Percentiles rank a stretch among this genome's conserved stretches.
phyloP scores from a whole-genome alignment of 2,888 invertebrate genomes.

The Bimastos eiseni region DNA sequence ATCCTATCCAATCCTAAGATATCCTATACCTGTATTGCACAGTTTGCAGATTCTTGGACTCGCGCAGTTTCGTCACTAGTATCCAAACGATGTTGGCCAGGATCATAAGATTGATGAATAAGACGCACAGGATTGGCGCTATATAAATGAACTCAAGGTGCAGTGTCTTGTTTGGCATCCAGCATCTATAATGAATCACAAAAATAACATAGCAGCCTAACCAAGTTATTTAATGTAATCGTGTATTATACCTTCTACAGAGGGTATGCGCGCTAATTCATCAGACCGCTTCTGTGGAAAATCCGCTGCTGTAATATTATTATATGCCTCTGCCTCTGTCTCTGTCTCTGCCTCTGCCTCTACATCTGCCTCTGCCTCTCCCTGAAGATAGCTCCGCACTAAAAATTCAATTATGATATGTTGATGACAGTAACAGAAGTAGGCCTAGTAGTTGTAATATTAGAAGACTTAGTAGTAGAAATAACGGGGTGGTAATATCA shows the following conservation, averaged over 20 bases:
- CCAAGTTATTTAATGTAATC: not conserved
- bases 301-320: no score
- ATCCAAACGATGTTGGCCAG: conserved; percentile 70
- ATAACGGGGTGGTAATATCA: no score
- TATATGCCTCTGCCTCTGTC: not conserved
- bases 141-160: conserved; percentile 83
- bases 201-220: not conserved
- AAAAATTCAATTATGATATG: no score
- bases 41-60: conserved; percentile 85
- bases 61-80: conserved; percentile 86
- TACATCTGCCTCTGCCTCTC: not conserved
- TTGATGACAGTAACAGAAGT: no score
- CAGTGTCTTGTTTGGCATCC: conserved; percentile 66
- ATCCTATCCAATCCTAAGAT: no score
- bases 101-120: conserved; percentile 69
- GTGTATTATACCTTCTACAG: not conserved
- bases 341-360: not conserved
- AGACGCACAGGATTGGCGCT: conserved; percentile 78
- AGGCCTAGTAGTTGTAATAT: no score
- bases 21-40: conserved; percentile 72
- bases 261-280: not conserved
- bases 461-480: no score
- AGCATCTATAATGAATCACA: conserved; percentile 45
- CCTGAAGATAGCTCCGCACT: not conserved
- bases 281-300: not conserved